A percentile compares a stretch with the other conserved stretches of the same genome.
Evolutionary conservation across 2,888 invertebrate species (phyloP).

Genomic region (Eupithecia subumbrata): DNA sequence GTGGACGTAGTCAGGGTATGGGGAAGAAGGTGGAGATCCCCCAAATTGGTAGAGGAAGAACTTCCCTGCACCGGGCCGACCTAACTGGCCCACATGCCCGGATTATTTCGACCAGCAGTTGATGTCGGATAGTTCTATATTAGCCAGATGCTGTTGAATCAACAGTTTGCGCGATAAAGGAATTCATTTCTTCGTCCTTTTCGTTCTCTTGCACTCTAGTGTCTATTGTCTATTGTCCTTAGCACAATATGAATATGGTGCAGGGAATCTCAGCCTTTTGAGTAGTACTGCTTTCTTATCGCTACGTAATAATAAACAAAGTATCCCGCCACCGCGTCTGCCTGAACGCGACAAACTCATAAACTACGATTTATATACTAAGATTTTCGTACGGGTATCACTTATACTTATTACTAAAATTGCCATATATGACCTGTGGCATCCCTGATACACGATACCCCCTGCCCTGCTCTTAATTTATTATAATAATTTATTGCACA

Average conservation of each 20-base stretch:
- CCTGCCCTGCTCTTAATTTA: too few relatives aligned
- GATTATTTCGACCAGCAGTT: too few relatives aligned
- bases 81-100: too few relatives aligned
- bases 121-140: too few relatives aligned
- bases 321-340: not conserved
- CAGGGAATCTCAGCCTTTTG: not conserved
- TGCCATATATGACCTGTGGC: too few relatives aligned
- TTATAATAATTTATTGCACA: too few relatives aligned
- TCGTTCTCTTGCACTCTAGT: not conserved
- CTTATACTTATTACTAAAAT: too few relatives aligned
- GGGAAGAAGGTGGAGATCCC: not conserved
- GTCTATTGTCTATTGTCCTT: not conserved
- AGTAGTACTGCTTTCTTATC: not conserved
- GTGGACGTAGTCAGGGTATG: slow-evolving; percentile 42
- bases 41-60: not conserved
- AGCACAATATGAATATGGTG: not conserved
- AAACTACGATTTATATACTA: not conserved
- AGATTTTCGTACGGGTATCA: too few relatives aligned
- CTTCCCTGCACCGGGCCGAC: not conserved
- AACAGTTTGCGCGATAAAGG: too few relatives aligned
- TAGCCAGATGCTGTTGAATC: too few relatives aligned
- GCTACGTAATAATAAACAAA: not conserved
- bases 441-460: too few relatives aligned
- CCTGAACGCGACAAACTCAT: not conserved
- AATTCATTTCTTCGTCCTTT: too few relatives aligned